These are phyloP conservation scores for Cyclopterus lumpus DNA, from an alignment of 2,797 vertebrate species.

Conservation along the genomic window DNA sequence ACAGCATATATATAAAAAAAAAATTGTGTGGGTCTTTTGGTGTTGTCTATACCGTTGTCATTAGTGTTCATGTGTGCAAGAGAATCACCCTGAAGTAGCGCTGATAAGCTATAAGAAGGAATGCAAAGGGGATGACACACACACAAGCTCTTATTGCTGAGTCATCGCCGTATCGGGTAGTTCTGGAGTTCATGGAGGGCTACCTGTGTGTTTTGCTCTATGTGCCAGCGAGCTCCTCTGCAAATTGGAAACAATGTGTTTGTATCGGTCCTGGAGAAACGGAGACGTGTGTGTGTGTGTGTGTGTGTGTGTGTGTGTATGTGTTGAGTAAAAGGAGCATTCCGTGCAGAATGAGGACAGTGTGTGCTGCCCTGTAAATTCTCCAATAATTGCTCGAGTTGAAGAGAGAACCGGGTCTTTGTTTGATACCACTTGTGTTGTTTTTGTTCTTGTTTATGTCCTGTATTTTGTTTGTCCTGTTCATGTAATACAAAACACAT, in stretches of 20 bases:
- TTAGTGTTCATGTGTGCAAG: not conserved
- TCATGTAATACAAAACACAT: too few relatives aligned
- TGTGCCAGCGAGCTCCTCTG: too few relatives aligned
- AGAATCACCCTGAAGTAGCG: conserved; percentile 15
- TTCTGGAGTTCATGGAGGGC: conserved; percentile 17
- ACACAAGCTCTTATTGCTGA: not conserved
- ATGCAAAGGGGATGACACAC: not conserved
- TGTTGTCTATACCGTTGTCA: not conserved
- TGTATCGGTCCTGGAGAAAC: too few relatives aligned
- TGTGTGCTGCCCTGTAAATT: not conserved
- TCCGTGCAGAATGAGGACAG: not conserved
- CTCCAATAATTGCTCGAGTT: not conserved
- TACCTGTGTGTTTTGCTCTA: conserved; percentile 1
- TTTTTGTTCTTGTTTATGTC: too few relatives aligned
- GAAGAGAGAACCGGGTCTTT: not conserved
- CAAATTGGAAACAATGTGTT: too few relatives aligned
- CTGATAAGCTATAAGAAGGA: conserved; percentile 12
- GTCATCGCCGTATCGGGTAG: not conserved
- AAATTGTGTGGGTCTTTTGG: not conserved
- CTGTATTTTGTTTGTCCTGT: too few relatives aligned
- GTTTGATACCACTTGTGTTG: not conserved
- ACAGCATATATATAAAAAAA: conserved; percentile 6
- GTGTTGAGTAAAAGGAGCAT: conserved; percentile 8
- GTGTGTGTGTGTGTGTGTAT: conserved; percentile 13
- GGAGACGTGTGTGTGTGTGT: too few relatives aligned